Conservation (phyloP, 2,113 vertebrate species). For the Trachemys scripta region DNA sequence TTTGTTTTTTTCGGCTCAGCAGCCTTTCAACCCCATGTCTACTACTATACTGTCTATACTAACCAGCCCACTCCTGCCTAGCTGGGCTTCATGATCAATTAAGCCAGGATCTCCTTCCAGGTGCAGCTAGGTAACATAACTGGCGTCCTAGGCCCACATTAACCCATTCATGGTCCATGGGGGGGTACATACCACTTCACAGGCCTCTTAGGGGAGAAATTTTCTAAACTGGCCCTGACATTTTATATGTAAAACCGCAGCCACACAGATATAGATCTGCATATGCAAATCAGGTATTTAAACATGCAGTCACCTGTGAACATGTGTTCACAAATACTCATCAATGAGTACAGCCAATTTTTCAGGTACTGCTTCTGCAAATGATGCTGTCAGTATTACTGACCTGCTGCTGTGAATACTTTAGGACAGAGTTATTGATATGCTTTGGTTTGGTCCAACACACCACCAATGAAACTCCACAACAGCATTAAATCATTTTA, state of each 20-base stretch:
- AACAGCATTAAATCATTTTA: constrained; percentile 42
- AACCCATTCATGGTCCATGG: background rate
- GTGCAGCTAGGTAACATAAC: background rate
- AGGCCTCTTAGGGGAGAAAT: background rate
- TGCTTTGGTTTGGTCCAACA: background rate
- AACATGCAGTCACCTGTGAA: background rate
- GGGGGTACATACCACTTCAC: background rate
- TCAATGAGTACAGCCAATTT: background rate
- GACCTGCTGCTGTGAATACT: background rate
- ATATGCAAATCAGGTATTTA: background rate
- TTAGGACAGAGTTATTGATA: background rate
- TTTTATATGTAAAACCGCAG: background rate
- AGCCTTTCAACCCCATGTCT: background rate
- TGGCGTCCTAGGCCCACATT: background rate
- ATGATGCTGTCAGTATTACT: background rate
- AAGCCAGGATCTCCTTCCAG: background rate
- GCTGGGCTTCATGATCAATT: background rate
- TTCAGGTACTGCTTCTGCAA: background rate
- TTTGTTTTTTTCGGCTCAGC: background rate
- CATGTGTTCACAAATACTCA: constrained; percentile 17
- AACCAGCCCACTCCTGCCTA: background rate
- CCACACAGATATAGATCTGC: background rate
- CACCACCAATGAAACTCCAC: background rate
- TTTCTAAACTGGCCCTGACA: background rate
- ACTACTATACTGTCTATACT: background rate